Percentiles rank a stretch among this genome's conserved stretches.
Conservation (phyloP, 1,140 invertebrate genomes). For the Hycleus phaleratus region DNA sequence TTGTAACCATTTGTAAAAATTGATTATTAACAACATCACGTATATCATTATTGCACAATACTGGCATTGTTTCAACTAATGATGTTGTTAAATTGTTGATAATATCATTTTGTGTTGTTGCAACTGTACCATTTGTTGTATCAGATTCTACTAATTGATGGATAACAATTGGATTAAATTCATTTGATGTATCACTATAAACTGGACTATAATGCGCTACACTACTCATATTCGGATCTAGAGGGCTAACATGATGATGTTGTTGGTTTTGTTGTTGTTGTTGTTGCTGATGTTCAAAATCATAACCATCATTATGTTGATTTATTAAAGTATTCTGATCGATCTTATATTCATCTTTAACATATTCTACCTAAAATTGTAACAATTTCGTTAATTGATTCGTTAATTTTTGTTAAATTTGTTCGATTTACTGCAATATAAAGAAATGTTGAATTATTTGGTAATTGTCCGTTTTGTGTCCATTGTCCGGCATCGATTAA, state of each 20-base stretch:
- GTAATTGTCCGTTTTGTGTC: background rate
- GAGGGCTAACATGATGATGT: conserved; percentile 45
- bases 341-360: conserved; percentile 45
- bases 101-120: conserved; percentile 10
- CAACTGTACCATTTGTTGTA: background rate
- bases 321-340: conserved; percentile 41
- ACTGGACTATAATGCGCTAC: conserved; percentile 49
- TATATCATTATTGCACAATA: conserved; percentile 34
- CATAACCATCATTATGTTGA: conserved; percentile 44
- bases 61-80: conserved; percentile 20
- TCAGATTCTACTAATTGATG: conserved; percentile 34
- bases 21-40: conserved; percentile 35
- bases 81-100: conserved; percentile 15
- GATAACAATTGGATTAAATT: conserved; percentile 48
- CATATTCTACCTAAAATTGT: conserved; percentile 47
- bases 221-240: conserved; percentile 54
- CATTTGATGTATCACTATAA: conserved; percentile 41
- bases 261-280: background rate
- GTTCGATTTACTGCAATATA: conserved; percentile 34
- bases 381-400: background rate
- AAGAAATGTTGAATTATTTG: conserved; percentile 28
- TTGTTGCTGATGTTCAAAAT: conserved; percentile 38
- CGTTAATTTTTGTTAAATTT: background rate
- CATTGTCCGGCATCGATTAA: conserved; percentile 9
- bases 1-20: conserved; percentile 35